These are phyloP conservation scores for Leptinotarsa peninsularis DNA, from an alignment of 2,888 invertebrate species.

Conservation along the genomic window DNA sequence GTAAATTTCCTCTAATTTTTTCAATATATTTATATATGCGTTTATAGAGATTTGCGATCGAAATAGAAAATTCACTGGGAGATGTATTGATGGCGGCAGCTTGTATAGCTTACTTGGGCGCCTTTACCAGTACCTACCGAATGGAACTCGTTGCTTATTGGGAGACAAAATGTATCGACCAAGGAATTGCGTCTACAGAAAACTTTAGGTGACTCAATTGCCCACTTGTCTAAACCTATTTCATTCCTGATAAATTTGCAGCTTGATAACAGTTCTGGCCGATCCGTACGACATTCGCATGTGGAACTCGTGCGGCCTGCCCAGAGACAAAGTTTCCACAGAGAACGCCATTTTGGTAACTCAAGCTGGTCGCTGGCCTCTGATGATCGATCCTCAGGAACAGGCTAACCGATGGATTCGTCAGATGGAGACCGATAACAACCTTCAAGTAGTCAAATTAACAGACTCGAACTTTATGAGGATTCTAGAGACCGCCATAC, in stretches of 20 bases:
- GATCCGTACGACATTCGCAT: constrained; percentile 88
- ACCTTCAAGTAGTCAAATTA: constrained; percentile 82
- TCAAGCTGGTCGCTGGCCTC: constrained; percentile 84
- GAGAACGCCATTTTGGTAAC: constrained; percentile 94
- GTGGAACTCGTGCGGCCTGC: constrained; percentile 91
- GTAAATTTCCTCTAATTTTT: too few relatives aligned
- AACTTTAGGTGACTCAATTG: constrained; percentile 70
- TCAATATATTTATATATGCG: background rate
- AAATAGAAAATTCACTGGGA: constrained; percentile 81
- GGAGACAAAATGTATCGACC: constrained; percentile 74
- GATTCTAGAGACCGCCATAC: constrained; percentile 83
- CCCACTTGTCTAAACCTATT: background rate
- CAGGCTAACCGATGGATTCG: constrained; percentile 95
- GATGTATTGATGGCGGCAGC: constrained; percentile 90
- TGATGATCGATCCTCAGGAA: constrained; percentile 96
- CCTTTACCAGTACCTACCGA: constrained; percentile 83
- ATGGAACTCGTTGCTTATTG: constrained; percentile 76
- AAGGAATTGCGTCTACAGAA: constrained; percentile 78
- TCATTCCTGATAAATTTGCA: constrained; percentile 64
- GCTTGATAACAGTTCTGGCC: constrained; percentile 78
- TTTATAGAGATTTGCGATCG: constrained; percentile 72
- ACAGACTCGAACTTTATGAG: constrained; percentile 82
- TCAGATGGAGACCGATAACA: constrained; percentile 84
- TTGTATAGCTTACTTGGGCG: constrained; percentile 91
- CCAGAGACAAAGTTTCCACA: constrained; percentile 87